Percentiles rank a stretch among this genome's conserved stretches.
Conservation (phyloP, 2,888 invertebrate genomes). For the Rotaria sp. region DNA sequence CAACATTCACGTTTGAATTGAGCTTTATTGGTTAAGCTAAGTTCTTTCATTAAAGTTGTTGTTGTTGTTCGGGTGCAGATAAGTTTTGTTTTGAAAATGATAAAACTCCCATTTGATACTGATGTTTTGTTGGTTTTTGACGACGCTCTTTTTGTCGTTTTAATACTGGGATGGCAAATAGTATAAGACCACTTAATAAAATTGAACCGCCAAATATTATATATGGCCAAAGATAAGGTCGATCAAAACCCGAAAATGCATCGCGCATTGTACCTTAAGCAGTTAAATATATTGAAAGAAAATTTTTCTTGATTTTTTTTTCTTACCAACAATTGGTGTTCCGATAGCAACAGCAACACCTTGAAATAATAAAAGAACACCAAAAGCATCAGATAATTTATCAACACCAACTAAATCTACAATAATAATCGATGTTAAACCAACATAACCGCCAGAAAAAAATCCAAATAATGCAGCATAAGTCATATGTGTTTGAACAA, state of each 20-base stretch:
- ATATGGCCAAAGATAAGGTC: slow-evolving; percentile 33
- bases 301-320: background rate
- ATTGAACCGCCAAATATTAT: slow-evolving; percentile 31
- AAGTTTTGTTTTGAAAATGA: background rate
- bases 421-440: slow-evolving; percentile 33
- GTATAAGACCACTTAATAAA: slow-evolving; percentile 35
- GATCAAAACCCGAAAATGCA: background rate
- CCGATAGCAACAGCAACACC: slow-evolving; percentile 35
- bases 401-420: slow-evolving; percentile 39
- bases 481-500: slow-evolving; percentile 61
- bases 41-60: background rate
- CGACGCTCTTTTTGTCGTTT: background rate
- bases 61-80: background rate
- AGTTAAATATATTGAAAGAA: no score
- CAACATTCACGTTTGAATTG: background rate
- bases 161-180: slow-evolving; percentile 31
- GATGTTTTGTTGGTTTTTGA: background rate
- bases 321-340: slow-evolving; percentile 13
- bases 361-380: slow-evolving; percentile 37
- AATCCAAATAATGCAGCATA: background rate
- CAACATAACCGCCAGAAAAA: slow-evolving; percentile 33
- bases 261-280: slow-evolving; percentile 27
- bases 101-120: background rate
- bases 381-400: slow-evolving; percentile 39
- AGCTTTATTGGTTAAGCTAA: background rate